Conservation (phyloP, 2,113 vertebrate species). For the Gallinago paraguaiae region DNA sequence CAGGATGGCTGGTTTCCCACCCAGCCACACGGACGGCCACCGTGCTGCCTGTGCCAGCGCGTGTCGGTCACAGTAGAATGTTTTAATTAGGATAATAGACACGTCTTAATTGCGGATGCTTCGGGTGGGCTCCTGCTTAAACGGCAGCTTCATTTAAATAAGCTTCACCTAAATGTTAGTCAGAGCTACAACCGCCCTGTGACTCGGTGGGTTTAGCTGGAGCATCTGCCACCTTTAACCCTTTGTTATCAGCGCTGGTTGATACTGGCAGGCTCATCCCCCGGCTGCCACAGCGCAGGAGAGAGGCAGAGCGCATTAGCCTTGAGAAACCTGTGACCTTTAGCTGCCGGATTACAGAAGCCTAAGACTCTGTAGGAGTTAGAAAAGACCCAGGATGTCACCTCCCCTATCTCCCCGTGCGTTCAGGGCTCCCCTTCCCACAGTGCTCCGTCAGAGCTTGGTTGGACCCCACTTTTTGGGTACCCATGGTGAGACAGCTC, state of each 20-base stretch:
- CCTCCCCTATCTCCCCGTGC: not conserved
- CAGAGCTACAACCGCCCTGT: not conserved
- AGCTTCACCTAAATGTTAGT: constrained; percentile 53
- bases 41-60: rapidly evolving
- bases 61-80: not conserved
- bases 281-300: constrained; percentile 10
- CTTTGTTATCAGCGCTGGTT: constrained; percentile 60
- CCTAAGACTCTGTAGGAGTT: not conserved
- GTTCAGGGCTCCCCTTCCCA: not conserved
- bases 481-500: constrained; percentile 21
- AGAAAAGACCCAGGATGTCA: constrained; percentile 49
- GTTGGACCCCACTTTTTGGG: not conserved
- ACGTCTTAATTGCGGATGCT: not conserved
- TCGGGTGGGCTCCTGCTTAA: not conserved
- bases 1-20: not conserved
- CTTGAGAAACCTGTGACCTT: constrained; percentile 70
- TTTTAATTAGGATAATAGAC: constrained; percentile 12
- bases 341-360: constrained; percentile 47
- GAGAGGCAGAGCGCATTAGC: constrained; percentile 51
- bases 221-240: constrained; percentile 66
- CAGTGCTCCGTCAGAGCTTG: constrained; percentile 24
- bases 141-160: constrained; percentile 39
- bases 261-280: constrained; percentile 64
- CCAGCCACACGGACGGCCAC: rapidly evolving
- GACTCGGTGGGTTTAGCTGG: not conserved